Evolutionary conservation across 2,113 vertebrate species (phyloP).

Genomic region (Coracopsis vasa): DNA sequence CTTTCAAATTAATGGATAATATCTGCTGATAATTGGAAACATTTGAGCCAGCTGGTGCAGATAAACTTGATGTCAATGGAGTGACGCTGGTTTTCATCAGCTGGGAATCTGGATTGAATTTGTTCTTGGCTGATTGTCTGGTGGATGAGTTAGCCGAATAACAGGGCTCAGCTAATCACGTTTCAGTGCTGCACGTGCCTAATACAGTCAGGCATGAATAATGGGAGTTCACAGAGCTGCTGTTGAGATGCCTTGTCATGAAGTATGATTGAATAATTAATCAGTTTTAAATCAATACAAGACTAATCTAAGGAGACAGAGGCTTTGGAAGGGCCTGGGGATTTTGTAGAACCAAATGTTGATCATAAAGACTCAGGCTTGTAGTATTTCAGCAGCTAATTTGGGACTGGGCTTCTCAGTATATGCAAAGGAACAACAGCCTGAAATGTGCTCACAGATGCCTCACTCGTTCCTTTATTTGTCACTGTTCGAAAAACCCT

Average conservation of each 20-base stretch:
- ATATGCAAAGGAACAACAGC: not conserved
- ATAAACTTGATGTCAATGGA: not conserved
- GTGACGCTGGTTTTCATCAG: slow-evolving; percentile 30
- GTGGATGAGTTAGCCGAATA: not conserved
- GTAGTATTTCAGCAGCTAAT: not conserved
- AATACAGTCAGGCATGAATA: not conserved
- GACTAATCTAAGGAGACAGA: not conserved
- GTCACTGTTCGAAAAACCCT: not conserved
- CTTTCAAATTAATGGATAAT: not conserved
- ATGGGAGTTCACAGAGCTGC: not conserved
- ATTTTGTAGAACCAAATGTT: not conserved
- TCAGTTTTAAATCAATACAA: slow-evolving; percentile 4
- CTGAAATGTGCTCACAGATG: not conserved
- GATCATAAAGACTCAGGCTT: not conserved
- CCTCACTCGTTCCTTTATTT: not conserved
- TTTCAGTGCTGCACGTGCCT: not conserved
- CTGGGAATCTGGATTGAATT: slow-evolving; percentile 28
- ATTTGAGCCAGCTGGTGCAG: slow-evolving; percentile 14
- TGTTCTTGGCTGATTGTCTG: not conserved
- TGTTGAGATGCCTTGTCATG: slow-evolving; percentile 8
- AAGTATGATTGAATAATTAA: slow-evolving; percentile 15
- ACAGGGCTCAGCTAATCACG: not conserved
- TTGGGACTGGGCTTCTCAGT: not conserved
- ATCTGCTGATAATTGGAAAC: slow-evolving; percentile 40
- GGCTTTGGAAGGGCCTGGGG: not conserved